These are phyloP conservation scores for Actenoides lindsayi DNA, from an alignment of 2,113 vertebrate species.

Conservation along the genomic window DNA sequence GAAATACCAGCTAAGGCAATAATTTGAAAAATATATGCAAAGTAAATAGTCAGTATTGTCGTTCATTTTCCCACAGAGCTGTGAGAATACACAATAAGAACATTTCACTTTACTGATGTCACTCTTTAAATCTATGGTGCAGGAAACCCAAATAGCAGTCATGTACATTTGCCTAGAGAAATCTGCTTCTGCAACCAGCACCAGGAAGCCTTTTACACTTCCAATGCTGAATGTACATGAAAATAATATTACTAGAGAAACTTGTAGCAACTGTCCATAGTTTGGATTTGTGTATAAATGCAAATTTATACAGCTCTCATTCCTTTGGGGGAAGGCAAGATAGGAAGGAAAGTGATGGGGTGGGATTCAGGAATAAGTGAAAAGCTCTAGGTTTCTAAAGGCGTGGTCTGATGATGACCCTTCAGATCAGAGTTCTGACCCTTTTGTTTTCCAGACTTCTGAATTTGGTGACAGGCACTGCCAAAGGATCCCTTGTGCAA, in stretches of 20 bases:
- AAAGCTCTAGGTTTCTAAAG: not conserved
- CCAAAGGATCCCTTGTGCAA: not conserved
- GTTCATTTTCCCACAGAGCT: not conserved
- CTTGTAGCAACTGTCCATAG: not conserved
- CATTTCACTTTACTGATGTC: not conserved
- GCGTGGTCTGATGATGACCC: not conserved
- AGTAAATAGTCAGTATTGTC: not conserved
- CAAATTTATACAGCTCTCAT: not conserved
- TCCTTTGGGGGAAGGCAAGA: not conserved
- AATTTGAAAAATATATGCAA: not conserved
- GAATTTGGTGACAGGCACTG: not conserved
- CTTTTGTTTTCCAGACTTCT: not conserved
- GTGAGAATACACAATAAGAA: not conserved
- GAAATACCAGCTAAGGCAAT: not conserved
- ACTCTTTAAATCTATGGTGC: not conserved
- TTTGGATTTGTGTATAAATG: not conserved
- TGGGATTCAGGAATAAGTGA: not conserved
- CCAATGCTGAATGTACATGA: fast-evolving
- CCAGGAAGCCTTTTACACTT: not conserved
- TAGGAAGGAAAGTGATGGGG: not conserved
- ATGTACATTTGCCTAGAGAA: not conserved
- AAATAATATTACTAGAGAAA: not conserved
- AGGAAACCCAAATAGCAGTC: not conserved
- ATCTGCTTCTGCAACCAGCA: not conserved
- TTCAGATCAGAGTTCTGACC: not conserved